A percentile compares a stretch with the other conserved stretches of the same genome.
phyloP scores from a whole-genome alignment of 2,797 vertebrate species.

The Microchirus variegatus region DNA sequence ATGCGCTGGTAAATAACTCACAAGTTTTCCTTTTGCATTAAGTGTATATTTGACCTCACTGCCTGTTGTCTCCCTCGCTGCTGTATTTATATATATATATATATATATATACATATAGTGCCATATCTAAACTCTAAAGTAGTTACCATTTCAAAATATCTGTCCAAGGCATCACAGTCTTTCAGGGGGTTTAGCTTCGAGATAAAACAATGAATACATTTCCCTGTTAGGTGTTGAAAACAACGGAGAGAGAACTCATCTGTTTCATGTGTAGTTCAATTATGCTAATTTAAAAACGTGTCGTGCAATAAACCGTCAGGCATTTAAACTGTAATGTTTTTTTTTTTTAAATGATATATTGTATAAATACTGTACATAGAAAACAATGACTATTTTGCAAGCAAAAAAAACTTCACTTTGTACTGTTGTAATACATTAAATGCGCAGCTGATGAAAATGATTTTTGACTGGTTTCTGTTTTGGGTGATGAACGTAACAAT shows the following conservation, averaged over 20 bases:
- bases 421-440: constrained; percentile 99
- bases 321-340: constrained; percentile 85
- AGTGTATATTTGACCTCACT: constrained; percentile 42
- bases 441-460: constrained; percentile 88
- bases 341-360: constrained; percentile 89
- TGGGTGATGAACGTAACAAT: background rate
- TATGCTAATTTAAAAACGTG: constrained; percentile 90
- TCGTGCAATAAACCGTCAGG: constrained; percentile 89
- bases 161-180: constrained; percentile 13
- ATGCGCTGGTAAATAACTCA: constrained; percentile 25
- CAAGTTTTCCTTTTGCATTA: constrained; percentile 26
- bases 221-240: constrained; percentile 68
- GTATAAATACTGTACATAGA: constrained; percentile 98
- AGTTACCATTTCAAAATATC: constrained; percentile 16
- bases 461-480: constrained; percentile 30
- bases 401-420: constrained; percentile 95
- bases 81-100: constrained; percentile 72
- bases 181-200: constrained; percentile 44
- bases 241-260: constrained; percentile 54
- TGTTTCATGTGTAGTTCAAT: constrained; percentile 83
- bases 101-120: no score
- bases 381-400: constrained; percentile 98
- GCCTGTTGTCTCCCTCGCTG: constrained; percentile 62
- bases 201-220: constrained; percentile 44
- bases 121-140: constrained; percentile 60